Conservation (phyloP, 2,113 vertebrate genomes). For the Okapia johnstoni region DNA sequence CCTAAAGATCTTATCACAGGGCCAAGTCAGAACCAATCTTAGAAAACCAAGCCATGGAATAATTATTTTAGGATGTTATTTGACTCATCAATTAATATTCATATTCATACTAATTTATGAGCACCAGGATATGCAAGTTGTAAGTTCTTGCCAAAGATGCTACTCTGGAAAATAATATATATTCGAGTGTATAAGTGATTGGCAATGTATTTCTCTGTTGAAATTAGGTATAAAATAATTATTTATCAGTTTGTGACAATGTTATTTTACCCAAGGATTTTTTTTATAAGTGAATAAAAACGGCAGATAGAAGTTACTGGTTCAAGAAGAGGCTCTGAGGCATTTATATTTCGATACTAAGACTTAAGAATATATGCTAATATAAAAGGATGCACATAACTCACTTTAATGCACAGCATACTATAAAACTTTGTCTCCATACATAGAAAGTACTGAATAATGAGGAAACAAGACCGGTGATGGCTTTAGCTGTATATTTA, state of each 20-base stretch:
- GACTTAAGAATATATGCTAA: not conserved
- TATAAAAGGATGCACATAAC: not conserved
- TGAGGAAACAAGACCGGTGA: not conserved
- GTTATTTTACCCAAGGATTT: not conserved
- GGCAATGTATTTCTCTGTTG: not conserved
- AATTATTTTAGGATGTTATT: not conserved
- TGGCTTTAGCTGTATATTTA: not conserved
- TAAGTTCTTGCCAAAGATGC: not conserved
- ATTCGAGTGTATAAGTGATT: not conserved
- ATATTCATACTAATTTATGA: not conserved
- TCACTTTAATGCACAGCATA: not conserved
- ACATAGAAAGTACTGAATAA: not conserved
- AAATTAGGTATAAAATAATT: not conserved
- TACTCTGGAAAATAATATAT: not conserved
- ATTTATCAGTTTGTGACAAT: not conserved
- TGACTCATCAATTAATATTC: not conserved
- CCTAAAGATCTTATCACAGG: not conserved
- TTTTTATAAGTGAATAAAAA: not conserved
- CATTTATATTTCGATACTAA: slow-evolving; percentile 35
- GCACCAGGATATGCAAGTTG: not conserved
- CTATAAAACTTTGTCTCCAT: not conserved
- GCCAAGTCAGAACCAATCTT: not conserved
- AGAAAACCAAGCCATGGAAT: not conserved
- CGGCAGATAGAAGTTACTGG: not conserved
- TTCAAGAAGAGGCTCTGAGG: not conserved